A percentile compares a stretch with the other conserved stretches of the same genome.
phyloP scores from a whole-genome alignment of 2,797 vertebrate species.

The Hemitrygon akajei region DNA sequence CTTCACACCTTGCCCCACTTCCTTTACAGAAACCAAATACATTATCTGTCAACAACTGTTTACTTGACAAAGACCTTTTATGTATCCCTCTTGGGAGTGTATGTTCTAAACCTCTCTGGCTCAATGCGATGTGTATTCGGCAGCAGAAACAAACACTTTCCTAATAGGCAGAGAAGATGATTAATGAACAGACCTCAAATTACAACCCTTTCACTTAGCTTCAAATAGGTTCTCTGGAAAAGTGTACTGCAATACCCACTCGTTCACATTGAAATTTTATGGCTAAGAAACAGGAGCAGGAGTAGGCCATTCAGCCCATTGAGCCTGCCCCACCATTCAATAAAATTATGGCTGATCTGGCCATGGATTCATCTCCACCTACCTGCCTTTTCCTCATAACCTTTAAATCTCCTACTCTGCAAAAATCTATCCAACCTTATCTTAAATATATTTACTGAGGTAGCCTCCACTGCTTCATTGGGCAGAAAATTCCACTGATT shows the following conservation, averaged over 20 bases:
- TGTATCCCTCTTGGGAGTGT: neutral
- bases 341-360: no score
- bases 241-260: neutral
- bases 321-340: no score
- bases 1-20: conserved; percentile 10
- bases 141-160: conserved; percentile 11
- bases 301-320: no score
- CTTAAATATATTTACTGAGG: no score
- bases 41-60: conserved; percentile 20
- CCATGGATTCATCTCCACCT: no score
- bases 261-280: neutral
- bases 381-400: no score
- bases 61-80: conserved; percentile 11
- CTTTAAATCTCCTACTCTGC: no score
- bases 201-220: neutral
- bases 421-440: no score
- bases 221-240: neutral
- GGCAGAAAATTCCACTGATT: no score
- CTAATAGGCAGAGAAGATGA: conserved; percentile 9
- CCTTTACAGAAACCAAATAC: conserved; percentile 24
- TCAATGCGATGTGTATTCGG: conserved; percentile 9
- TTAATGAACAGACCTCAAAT: conserved; percentile 32
- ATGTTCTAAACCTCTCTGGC: neutral
- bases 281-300: neutral
- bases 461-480: no score